These are phyloP conservation scores for Euwallacea similis DNA, from an alignment of 1,140 invertebrate species.

Conservation along the genomic window DNA sequence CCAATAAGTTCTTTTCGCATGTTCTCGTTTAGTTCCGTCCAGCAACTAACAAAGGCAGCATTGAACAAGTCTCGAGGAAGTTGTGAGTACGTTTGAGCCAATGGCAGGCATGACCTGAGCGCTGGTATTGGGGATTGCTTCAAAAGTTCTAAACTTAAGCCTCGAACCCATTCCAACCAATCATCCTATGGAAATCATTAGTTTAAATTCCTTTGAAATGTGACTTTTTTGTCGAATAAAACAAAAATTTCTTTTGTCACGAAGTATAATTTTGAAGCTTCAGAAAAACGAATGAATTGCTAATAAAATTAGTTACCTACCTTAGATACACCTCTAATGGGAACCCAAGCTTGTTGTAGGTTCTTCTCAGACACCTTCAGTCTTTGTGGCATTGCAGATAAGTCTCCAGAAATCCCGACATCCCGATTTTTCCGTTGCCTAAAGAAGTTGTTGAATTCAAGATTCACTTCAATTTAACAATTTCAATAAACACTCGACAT, in stretches of 20 bases:
- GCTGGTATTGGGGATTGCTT: conserved; percentile 96
- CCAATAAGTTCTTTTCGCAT: conserved; percentile 84
- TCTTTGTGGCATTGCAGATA: conserved; percentile 68
- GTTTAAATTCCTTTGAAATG: background rate
- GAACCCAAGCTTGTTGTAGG: conserved; percentile 88
- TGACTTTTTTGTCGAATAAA: background rate
- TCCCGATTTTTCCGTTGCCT: conserved; percentile 61
- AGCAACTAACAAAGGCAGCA: conserved; percentile 98
- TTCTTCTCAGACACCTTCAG: conserved; percentile 83
- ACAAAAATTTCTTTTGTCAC: background rate
- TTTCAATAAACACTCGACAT: background rate
- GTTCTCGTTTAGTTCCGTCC: conserved; percentile 87
- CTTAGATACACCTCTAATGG: conserved; percentile 85
- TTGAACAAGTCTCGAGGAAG: conserved; percentile 95
- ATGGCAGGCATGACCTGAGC: conserved; percentile 83
- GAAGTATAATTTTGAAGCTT: too few relatives aligned
- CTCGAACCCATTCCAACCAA: conserved; percentile 95
- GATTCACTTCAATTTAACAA: too few relatives aligned
- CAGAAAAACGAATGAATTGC: too few relatives aligned
- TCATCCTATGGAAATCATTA: conserved; percentile 68
- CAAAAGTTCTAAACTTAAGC: conserved; percentile 88
- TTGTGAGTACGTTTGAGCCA: conserved; percentile 94
- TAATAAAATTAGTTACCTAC: conserved; percentile 10
- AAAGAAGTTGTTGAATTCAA: conserved; percentile 4
- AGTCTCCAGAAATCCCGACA: conserved; percentile 63